These are phyloP conservation scores for Laticauda colubrina DNA, from an alignment of 2,113 vertebrate genomes.

Conservation along the genomic window DNA sequence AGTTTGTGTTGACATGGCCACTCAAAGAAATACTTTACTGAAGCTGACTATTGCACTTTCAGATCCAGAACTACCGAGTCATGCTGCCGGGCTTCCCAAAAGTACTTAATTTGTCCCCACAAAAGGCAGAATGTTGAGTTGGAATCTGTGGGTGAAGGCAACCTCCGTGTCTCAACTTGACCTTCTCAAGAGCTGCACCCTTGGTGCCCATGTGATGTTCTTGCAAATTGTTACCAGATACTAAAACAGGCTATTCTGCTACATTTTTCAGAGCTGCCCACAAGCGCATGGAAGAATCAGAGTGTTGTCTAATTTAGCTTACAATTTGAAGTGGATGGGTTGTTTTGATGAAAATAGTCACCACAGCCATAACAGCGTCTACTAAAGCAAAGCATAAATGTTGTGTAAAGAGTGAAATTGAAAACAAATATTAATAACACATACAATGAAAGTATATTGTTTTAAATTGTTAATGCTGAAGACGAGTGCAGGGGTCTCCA, in stretches of 20 bases:
- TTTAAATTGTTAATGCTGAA: neutral
- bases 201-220: neutral
- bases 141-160: neutral
- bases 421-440: neutral
- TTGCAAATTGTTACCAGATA: neutral
- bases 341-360: neutral
- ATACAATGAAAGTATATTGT: neutral
- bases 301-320: slow-evolving; percentile 6
- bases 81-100: neutral
- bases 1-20: neutral
- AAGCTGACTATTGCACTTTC: neutral
- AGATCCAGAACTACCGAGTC: neutral
- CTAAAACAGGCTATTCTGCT: neutral
- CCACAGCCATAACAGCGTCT: neutral
- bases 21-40: neutral
- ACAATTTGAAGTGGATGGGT: neutral
- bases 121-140: neutral
- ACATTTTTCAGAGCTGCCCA: slow-evolving; percentile 5
- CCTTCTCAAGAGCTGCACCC: slow-evolving; percentile 2
- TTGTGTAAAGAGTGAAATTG: neutral
- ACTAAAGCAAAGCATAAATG: neutral
- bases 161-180: neutral
- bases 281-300: slow-evolving; percentile 5
- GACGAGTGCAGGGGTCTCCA: too few species aligned
- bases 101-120: neutral